phyloP scores from a whole-genome alignment of 2,888 invertebrate species.

The Caenorhabditis parvicauda region DNA sequence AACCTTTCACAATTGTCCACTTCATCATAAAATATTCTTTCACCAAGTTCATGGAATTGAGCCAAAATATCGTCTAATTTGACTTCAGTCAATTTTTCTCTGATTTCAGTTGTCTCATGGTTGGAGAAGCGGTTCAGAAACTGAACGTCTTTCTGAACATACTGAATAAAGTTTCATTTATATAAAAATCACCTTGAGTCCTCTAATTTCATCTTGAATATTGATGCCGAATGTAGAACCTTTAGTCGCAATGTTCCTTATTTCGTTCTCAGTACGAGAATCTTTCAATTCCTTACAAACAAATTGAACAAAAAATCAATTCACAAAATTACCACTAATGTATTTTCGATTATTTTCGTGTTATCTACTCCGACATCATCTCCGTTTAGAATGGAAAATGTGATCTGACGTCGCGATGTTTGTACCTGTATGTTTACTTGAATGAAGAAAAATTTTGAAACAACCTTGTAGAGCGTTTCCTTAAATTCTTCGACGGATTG shows the following conservation, averaged over 20 bases:
- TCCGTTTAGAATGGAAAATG: slow-evolving; percentile 26
- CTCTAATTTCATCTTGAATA: slow-evolving; percentile 54
- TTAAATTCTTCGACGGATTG: slow-evolving; percentile 54
- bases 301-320: background rate
- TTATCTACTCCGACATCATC: slow-evolving; percentile 16
- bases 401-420: slow-evolving; percentile 44
- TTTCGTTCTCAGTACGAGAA: slow-evolving; percentile 30
- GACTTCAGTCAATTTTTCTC: slow-evolving; percentile 8
- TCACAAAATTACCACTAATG: slow-evolving; percentile 10
- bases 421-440: slow-evolving; percentile 39
- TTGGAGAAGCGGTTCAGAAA: slow-evolving; percentile 26
- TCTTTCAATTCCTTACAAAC: slow-evolving; percentile 42
- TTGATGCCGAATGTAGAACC: slow-evolving; percentile 47
- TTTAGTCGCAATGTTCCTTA: slow-evolving; percentile 37
- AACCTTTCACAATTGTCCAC: slow-evolving; percentile 24
- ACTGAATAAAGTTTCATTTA: background rate
- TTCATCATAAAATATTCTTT: slow-evolving; percentile 31
- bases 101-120: background rate
- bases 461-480: slow-evolving; percentile 42
- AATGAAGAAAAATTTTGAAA: background rate
- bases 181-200: slow-evolving; percentile 38
- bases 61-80: slow-evolving; percentile 35
- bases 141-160: slow-evolving; percentile 45
- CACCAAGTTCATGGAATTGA: slow-evolving; percentile 34
- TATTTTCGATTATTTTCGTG: slow-evolving; percentile 25